phyloP scores from a whole-genome alignment of 2,888 invertebrate genomes.

The Hyposoter dolosus region DNA sequence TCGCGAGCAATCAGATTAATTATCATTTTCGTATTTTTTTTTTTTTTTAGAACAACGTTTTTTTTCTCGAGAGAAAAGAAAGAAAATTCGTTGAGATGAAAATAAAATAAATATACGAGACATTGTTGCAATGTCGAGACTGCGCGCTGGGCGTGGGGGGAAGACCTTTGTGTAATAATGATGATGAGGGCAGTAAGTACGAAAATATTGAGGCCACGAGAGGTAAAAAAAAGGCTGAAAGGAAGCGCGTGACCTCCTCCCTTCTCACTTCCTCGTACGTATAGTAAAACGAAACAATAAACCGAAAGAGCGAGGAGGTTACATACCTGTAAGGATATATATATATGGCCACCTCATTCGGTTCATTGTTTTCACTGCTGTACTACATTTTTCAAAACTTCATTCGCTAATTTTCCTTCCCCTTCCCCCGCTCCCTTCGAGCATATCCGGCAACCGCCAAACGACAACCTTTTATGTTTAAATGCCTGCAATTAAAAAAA shows the following conservation, averaged over 20 bases:
- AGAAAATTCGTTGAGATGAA: not conserved
- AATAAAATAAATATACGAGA: slow-evolving; percentile 17
- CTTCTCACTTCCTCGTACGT: not conserved
- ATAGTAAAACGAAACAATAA: not conserved
- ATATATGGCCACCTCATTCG: not conserved
- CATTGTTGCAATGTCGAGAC: slow-evolving; percentile 13
- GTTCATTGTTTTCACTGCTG: slow-evolving; percentile 25
- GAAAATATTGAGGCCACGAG: slow-evolving; percentile 40
- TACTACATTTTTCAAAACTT: not conserved
- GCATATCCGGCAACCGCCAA: slow-evolving; percentile 15
- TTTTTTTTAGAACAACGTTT: not conserved
- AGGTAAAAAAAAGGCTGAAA: slow-evolving; percentile 18
- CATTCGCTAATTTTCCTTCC: slow-evolving; percentile 15
- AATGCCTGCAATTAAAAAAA: slow-evolving; percentile 37
- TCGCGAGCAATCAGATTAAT: not conserved
- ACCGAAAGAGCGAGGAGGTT: slow-evolving; percentile 1
- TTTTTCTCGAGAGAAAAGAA: not conserved
- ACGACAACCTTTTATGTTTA: slow-evolving; percentile 25
- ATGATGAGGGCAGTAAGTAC: slow-evolving; percentile 20
- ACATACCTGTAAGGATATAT: not conserved
- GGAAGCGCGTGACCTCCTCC: slow-evolving; percentile 19
- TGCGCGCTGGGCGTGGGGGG: not conserved
- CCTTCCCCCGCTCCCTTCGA: not conserved
- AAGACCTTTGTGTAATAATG: slow-evolving; percentile 18
- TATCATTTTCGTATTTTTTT: not conserved